phyloP scores from a whole-genome alignment of 2,888 invertebrate species.

The Margaritifera margaritifera region DNA sequence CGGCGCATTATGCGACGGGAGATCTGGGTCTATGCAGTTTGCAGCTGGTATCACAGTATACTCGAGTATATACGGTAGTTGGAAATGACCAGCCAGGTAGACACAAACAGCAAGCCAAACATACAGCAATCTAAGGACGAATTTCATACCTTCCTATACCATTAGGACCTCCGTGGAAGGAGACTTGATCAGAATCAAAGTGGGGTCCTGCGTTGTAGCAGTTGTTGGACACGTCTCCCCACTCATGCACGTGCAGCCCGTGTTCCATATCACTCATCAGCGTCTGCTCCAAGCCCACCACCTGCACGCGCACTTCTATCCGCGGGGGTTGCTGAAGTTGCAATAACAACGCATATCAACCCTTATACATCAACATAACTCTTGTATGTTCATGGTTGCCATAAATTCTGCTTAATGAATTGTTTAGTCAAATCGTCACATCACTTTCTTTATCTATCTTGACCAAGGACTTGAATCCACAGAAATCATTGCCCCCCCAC shows the following conservation, averaged over 20 bases:
- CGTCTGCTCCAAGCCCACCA: constrained; percentile 43
- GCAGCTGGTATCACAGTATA: too few relatives aligned
- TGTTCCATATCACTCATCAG: constrained; percentile 50
- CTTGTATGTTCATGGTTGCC: too few relatives aligned
- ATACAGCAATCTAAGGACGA: neutral
- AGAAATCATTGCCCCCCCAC: too few relatives aligned
- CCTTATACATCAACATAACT: too few relatives aligned
- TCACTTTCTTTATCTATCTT: too few relatives aligned
- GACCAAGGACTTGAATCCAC: too few relatives aligned
- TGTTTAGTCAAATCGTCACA: too few relatives aligned
- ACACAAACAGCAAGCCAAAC: neutral
- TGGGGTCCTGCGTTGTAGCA: constrained; percentile 51
- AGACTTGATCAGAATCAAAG: constrained; percentile 44
- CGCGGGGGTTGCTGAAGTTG: constrained; percentile 24
- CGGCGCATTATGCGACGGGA: too few relatives aligned
- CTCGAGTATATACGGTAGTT: neutral
- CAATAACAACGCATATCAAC: too few relatives aligned
- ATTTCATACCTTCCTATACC: constrained; percentile 40
- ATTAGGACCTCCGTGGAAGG: constrained; percentile 48
- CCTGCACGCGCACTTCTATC: constrained; percentile 43
- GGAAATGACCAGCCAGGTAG: neutral
- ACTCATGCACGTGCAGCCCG: constrained; percentile 52
- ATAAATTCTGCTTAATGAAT: too few relatives aligned
- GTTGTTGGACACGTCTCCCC: constrained; percentile 40
- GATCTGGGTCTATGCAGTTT: too few relatives aligned